phyloP scores from a whole-genome alignment of 2,797 vertebrate genomes.

The Echeneis naucrates region DNA sequence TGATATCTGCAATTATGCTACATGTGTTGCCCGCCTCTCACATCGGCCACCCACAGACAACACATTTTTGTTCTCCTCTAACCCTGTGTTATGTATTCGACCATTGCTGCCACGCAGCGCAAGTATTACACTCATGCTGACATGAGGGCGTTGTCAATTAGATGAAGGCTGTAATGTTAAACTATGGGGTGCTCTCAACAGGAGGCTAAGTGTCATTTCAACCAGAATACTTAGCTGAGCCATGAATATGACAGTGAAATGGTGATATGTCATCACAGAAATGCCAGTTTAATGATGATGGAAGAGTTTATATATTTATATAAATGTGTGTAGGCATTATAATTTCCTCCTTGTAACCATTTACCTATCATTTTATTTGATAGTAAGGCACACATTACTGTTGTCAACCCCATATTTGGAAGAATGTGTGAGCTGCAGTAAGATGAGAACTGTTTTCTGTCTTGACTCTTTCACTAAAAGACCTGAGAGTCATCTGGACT shows the following conservation, averaged over 20 bases:
- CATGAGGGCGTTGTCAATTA: constrained; percentile 48
- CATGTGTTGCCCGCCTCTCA: constrained; percentile 21
- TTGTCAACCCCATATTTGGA: too few relatives aligned
- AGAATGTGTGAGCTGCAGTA: constrained; percentile 20
- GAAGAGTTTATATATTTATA: too few relatives aligned
- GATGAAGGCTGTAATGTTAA: constrained; percentile 43
- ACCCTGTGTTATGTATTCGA: constrained; percentile 52
- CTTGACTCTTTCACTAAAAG: constrained; percentile 28
- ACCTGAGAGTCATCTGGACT: constrained; percentile 5
- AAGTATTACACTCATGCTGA: constrained; percentile 38
- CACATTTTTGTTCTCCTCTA: constrained; percentile 16
- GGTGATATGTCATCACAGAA: constrained; percentile 36
- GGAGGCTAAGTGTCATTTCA: constrained; percentile 50
- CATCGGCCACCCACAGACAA: constrained; percentile 23
- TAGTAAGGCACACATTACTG: constrained; percentile 19
- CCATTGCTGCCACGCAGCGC: constrained; percentile 27
- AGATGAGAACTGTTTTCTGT: background rate
- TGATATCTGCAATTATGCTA: constrained; percentile 2
- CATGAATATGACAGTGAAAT: constrained; percentile 40
- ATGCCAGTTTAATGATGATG: constrained; percentile 43
- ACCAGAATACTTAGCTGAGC: constrained; percentile 48
- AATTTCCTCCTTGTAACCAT: constrained; percentile 15
- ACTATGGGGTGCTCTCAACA: constrained; percentile 43
- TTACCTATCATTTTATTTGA: constrained; percentile 16
- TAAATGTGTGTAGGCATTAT: constrained; percentile 9